Evolutionary conservation across 1,140 invertebrate species (phyloP).

Genomic region (Ericerus pela): DNA sequence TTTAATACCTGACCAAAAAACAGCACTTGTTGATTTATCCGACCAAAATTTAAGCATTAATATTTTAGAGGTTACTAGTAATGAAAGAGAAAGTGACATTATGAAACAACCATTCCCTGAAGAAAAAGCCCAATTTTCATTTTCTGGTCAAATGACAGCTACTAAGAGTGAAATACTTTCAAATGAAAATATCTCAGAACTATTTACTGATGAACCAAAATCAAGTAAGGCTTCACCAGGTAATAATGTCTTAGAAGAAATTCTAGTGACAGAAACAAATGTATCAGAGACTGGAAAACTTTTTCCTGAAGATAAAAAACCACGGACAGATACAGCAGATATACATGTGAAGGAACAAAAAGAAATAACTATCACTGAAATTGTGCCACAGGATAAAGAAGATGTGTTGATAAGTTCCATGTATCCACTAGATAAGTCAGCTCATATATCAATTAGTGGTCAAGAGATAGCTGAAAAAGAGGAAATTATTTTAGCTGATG

Average conservation of each 20-base stretch:
- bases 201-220: conserved; percentile 30
- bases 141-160: conserved; percentile 35
- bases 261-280: conserved; percentile 30
- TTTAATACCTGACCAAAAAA: conserved; percentile 29
- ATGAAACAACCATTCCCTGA: conserved; percentile 31
- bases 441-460: conserved; percentile 25
- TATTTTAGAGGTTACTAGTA: conserved; percentile 35
- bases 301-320: conserved; percentile 33
- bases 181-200: conserved; percentile 28
- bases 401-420: conserved; percentile 2
- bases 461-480: conserved; percentile 27
- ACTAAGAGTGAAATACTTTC: conserved; percentile 36
- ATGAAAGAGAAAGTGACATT: conserved; percentile 35
- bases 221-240: conserved; percentile 29
- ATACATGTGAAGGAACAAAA: conserved; percentile 32
- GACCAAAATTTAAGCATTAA: conserved; percentile 33
- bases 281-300: conserved; percentile 36
- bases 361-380: conserved; percentile 34
- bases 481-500: conserved; percentile 23
- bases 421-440: conserved; percentile 25
- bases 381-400: conserved; percentile 35
- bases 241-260: conserved; percentile 24
- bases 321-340: conserved; percentile 23
- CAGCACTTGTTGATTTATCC: conserved; percentile 31
- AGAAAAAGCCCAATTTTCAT: conserved; percentile 31